Percentiles rank a stretch among this genome's conserved stretches.
These are phyloP conservation scores for Pantala flavescens DNA, from an alignment of 1,140 invertebrate species.

Conservation along the genomic window DNA sequence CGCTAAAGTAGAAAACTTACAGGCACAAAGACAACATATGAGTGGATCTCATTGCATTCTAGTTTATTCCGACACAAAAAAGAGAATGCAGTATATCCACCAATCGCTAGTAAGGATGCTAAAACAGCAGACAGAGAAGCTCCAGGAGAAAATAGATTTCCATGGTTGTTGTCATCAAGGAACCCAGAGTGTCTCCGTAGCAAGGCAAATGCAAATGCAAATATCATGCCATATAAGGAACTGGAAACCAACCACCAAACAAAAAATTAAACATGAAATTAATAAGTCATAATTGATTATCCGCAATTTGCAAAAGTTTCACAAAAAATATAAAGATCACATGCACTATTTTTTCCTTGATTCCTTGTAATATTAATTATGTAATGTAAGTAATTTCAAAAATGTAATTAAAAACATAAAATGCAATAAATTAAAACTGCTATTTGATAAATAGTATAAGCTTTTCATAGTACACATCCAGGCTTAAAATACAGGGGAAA, in stretches of 20 bases:
- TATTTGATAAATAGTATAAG: too few species aligned
- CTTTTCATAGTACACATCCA: too few species aligned
- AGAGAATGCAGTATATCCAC: constrained; percentile 69
- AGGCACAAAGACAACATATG: constrained; percentile 83
- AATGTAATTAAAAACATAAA: too few species aligned
- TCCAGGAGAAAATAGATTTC: constrained; percentile 57
- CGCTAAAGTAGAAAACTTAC: too few species aligned
- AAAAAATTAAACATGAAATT: not conserved
- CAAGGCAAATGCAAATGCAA: constrained; percentile 68
- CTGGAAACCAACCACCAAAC: constrained; percentile 33
- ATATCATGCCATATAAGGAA: constrained; percentile 77
- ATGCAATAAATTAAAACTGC: too few species aligned
- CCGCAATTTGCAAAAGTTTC: too few species aligned
- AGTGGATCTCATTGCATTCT: constrained; percentile 90
- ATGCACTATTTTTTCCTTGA: too few species aligned
- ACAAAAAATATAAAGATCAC: too few species aligned
- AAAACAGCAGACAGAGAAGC: constrained; percentile 57
- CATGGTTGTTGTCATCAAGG: constrained; percentile 75
- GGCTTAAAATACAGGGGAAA: too few species aligned
- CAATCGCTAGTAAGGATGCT: constrained; percentile 58
- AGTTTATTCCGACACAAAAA: constrained; percentile 73
- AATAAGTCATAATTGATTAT: too few species aligned
- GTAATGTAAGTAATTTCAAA: too few species aligned
- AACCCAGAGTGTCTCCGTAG: constrained; percentile 61
- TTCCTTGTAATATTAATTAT: too few species aligned